These are phyloP conservation scores for Callyntrura sp. DNA, from an alignment of 2,888 invertebrate species.

Conservation along the genomic window DNA sequence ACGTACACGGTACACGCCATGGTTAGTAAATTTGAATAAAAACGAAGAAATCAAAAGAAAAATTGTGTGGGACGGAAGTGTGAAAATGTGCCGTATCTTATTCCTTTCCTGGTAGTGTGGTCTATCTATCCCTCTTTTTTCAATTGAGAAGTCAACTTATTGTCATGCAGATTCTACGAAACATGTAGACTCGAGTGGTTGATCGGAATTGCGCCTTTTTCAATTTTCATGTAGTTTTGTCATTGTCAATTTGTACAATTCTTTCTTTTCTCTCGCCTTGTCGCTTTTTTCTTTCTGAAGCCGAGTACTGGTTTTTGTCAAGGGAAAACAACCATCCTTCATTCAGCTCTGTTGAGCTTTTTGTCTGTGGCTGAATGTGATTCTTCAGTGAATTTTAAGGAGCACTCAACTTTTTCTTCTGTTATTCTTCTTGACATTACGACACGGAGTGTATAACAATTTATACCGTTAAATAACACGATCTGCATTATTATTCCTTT, in stretches of 20 bases:
- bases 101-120: background rate
- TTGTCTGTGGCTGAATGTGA: slow-evolving; percentile 39
- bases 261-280: background rate
- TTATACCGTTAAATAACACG: slow-evolving; percentile 55
- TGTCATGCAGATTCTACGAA: slow-evolving; percentile 50
- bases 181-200: slow-evolving; percentile 18
- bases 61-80: background rate
- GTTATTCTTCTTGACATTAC: slow-evolving; percentile 49
- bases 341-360: background rate
- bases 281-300: too few species aligned
- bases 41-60: background rate
- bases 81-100: slow-evolving; percentile 14
- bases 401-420: slow-evolving; percentile 34
- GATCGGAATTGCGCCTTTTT: slow-evolving; percentile 62
- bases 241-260: slow-evolving; percentile 72
- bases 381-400: slow-evolving; percentile 35
- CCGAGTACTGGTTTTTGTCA: slow-evolving; percentile 17
- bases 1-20: background rate
- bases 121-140: background rate
- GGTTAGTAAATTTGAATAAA: background rate
- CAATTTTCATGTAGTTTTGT: slow-evolving; percentile 64
- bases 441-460: slow-evolving; percentile 49
- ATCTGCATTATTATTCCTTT: slow-evolving; percentile 38
- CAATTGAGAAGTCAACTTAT: slow-evolving; percentile 52
- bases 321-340: slow-evolving; percentile 39